Percentiles rank a stretch among this genome's conserved stretches.
Conservation (phyloP, 2,113 vertebrate genomes). For the Aplodontia rufa region DNA sequence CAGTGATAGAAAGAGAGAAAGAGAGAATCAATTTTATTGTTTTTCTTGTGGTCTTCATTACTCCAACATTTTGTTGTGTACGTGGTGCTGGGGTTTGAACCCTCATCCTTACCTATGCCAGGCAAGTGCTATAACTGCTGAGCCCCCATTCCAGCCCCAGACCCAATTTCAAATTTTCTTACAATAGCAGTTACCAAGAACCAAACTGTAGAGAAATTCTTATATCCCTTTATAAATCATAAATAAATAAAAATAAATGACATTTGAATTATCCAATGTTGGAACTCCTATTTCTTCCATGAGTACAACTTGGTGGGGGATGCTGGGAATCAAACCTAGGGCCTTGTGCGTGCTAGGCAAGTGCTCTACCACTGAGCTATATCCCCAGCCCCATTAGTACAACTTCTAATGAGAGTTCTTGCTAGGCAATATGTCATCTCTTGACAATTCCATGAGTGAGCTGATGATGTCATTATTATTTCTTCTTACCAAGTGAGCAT, state of each 20-base stretch:
- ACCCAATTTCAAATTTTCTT: slow-evolving; percentile 42
- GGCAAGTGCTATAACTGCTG: no score
- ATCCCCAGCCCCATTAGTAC: neutral
- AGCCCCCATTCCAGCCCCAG: no score
- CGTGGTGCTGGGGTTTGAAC: no score
- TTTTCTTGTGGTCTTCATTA: no score
- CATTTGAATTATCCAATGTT: neutral
- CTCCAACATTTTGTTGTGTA: no score
- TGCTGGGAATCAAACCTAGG: neutral
- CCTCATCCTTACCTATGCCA: no score
- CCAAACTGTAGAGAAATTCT: neutral
- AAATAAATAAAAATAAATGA: slow-evolving; percentile 23
- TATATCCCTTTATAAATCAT: neutral
- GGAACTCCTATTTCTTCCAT: neutral
- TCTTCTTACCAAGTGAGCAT: neutral
- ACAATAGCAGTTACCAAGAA: neutral
- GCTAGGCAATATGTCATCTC: neutral
- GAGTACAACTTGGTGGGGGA: neutral
- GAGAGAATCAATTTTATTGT: no score
- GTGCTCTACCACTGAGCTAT: neutral
- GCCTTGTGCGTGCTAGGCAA: neutral
- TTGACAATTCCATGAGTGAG: neutral
- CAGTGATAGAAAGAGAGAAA: no score
- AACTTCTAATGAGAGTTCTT: neutral
- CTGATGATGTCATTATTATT: neutral